Evolutionary conservation across 1,140 invertebrate species (phyloP), one percentile per base, ranked within the genome.

Genomic region (Reticulitermes speratus): DNA sequence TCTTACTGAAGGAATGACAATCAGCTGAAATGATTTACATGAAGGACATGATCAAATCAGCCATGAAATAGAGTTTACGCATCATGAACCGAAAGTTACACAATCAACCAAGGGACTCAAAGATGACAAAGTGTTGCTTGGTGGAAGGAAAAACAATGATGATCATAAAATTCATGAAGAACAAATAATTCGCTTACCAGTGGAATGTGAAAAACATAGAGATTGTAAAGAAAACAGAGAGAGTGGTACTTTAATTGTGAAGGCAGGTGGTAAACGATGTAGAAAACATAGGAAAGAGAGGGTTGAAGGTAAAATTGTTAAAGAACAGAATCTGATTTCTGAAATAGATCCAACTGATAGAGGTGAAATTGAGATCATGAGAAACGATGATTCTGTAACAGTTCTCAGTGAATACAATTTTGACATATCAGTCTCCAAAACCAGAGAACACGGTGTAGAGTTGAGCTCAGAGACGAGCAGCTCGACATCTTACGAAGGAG

Each of bases 351-450:
- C 9, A 16, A 0, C 9, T 75, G 65, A 30, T 9, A 30, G 65
- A 75, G 14, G 65, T 75, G 25, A 75, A 7, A 9, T 25, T 75
- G n/a, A 75, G n/a, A 30, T 75, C 3, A 16, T 30, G 16, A 75
- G n/a, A 30, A 16, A 75, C 3, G n/a, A 16, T 55, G 52, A 55
- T n/a, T n/a, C 65, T n/a, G 65, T 30, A 25, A 30, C 65, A 75
- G 65, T 75, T 75, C 25, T n/a, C 65, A 75, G 65, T 9, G 65
- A 75, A 75, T 75, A 75, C 65, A n/a, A 25, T 75, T 75, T 75
- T 30, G n/a, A 75, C n/a, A 16, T 75, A 14, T 75, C 65, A 75
- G n/a, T 75, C 7, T 75, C 9, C n/a, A 30, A 30, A 30, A 30
- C 65, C 6, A 25, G n/a, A 16, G 65, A 30, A 30, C 65, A 75